These are phyloP conservation scores for Pseudolycoriella hygida DNA, from an alignment of 2,888 invertebrate species.

Conservation along the genomic window DNA sequence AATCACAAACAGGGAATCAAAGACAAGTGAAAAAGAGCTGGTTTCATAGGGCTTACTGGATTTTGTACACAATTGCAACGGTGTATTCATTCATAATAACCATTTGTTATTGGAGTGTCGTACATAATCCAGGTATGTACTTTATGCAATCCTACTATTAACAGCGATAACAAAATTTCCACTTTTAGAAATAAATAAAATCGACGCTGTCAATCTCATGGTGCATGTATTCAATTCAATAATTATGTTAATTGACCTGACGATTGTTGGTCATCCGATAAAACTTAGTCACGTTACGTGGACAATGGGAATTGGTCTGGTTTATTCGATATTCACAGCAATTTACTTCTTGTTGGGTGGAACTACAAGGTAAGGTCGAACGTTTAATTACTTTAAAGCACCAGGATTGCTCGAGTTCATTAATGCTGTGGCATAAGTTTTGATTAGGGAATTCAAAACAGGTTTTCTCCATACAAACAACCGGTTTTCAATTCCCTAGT, in stretches of 20 bases:
- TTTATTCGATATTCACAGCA: conserved; percentile 49
- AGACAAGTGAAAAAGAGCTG: conserved; percentile 28
- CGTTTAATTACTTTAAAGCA: too few relatives aligned
- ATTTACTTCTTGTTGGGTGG: conserved; percentile 58
- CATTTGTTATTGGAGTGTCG: conserved; percentile 32
- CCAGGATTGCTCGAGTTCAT: too few relatives aligned
- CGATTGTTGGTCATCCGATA: conserved; percentile 52
- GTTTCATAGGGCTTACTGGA: conserved; percentile 27
- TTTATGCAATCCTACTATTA: too few relatives aligned
- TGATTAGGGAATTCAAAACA: too few relatives aligned
- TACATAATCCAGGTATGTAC: conserved; percentile 47
- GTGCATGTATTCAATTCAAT: conserved; percentile 44
- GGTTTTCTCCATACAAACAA: too few relatives aligned
- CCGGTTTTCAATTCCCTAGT: too few relatives aligned
- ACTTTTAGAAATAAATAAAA: conserved; percentile 23
- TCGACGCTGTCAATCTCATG: conserved; percentile 29
- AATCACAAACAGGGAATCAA: conserved; percentile 19
- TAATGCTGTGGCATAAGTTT: too few relatives aligned
- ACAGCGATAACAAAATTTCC: not conserved
- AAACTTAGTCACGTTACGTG: conserved; percentile 36
- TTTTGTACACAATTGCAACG: conserved; percentile 28
- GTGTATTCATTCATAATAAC: conserved; percentile 30
- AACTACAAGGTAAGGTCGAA: conserved; percentile 37
- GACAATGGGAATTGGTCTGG: conserved; percentile 38
- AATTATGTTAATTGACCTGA: conserved; percentile 51